Evolutionary conservation across 2,797 vertebrate genomes (phyloP), one percentile per base, ranked within the genome.

Genomic region (Semaprochilodus insignis): DNA sequence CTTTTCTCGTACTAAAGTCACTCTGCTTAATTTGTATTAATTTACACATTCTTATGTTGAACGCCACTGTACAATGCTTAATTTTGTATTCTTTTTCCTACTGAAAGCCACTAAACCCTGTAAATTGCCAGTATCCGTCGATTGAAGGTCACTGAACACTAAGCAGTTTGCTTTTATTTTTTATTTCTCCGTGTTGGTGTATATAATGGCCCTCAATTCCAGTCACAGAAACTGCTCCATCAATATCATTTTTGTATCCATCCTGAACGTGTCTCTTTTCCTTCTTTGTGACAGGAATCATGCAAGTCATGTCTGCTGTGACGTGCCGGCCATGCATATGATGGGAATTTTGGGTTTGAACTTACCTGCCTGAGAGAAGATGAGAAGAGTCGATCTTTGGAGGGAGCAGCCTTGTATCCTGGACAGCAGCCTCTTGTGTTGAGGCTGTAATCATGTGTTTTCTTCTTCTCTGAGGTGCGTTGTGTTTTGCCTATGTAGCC

Each of bases 341-440:
- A 86, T 80, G 77, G 81, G 65, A 60, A 40, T 60, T 44, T 44
- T 74, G 34, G 60, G 14, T 36, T 19, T 52, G 60, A 78, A 85
- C 62, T 59, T 34, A 74, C 51, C 71, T 13, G 21, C 55, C 55
- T 54, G n/a, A 67, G 25, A 74, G 82, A 77, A 73, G 75, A 87
- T 85, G 81, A 83, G 91, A 90, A 91, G 93, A n/a, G 91, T 92
- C 90, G 93, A 91, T 91, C 88, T 60, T 72, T 44, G 66, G 77
- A 80, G 52, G 80, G 74, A 87, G 66, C 69, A 73, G 48, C 77
- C 52, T 54, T 19, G 25, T 87, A 72, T 83, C 75, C 82, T 51
- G 75, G 63, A 77, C 74, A 21, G 77, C 62, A 17, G 11, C 51
- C 74, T 57, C 16, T 79, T 23, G 71, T 57, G 74, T 73, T 85